phyloP scores from a whole-genome alignment of 64 coral and sea anemone species.

The Platygyra sinensis region DNA sequence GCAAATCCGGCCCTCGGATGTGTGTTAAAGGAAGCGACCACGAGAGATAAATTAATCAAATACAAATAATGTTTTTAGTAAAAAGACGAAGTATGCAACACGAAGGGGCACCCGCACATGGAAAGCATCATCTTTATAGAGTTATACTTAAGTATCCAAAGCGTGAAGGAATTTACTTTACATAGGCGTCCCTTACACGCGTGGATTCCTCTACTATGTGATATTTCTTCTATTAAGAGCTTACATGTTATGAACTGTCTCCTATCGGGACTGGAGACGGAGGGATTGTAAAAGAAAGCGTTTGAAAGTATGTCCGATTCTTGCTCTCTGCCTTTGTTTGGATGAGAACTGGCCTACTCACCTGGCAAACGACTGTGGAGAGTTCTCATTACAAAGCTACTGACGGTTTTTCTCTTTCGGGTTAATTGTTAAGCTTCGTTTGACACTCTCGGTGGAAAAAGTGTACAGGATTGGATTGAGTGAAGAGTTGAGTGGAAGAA shows the following conservation, averaged over 20 bases:
- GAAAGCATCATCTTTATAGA: no score
- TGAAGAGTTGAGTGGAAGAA: conserved; percentile 18
- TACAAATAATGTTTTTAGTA: no score
- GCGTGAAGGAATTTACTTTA: no score
- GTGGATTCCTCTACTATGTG: no score
- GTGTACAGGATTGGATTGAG: conserved; percentile 39
- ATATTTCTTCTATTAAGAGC: no score
- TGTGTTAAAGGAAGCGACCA: no score
- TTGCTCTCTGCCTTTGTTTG: neutral
- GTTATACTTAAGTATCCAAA: no score
- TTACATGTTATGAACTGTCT: neutral
- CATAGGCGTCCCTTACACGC: no score
- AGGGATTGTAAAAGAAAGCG: neutral
- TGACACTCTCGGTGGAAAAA: conserved; percentile 7
- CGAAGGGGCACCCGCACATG: no score
- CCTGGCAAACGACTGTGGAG: neutral
- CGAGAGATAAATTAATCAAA: no score
- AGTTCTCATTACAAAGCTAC: neutral
- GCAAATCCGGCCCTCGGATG: no score
- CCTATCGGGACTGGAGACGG: neutral
- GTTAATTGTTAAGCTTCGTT: neutral
- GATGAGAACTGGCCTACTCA: neutral
- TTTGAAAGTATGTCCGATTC: neutral
- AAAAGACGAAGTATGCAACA: no score
- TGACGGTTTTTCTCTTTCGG: neutral